Evolutionary conservation across 2,888 invertebrate species (phyloP).

Genomic region (Tanypteryx hageni): DNA sequence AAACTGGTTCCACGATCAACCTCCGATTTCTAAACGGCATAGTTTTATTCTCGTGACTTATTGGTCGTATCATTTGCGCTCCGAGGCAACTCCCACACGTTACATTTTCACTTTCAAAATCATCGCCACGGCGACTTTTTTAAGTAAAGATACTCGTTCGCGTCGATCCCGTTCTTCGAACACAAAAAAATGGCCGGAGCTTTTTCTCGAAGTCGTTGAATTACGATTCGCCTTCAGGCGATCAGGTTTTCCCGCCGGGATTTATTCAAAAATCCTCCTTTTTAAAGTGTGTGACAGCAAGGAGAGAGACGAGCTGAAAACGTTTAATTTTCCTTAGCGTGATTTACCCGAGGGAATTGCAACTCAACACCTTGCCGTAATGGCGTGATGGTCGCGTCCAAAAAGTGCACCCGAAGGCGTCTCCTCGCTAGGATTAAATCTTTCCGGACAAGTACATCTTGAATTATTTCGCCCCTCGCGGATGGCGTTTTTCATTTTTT

Average conservation of each 20-base stretch:
- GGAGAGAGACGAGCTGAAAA: background rate
- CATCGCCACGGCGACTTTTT: background rate
- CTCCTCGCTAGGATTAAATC: background rate
- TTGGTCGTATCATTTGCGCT: background rate
- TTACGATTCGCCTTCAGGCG: background rate
- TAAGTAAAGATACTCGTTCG: background rate
- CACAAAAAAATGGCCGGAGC: background rate
- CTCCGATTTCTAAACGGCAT: background rate
- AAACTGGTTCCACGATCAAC: constrained; percentile 9
- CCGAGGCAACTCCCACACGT: background rate
- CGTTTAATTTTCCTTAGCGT: background rate
- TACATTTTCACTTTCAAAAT: background rate
- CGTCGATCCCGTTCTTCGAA: background rate
- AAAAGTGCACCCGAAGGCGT: background rate
- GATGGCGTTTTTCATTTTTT: background rate
- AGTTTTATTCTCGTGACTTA: background rate
- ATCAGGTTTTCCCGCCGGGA: background rate
- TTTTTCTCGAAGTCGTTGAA: background rate
- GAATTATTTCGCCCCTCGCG: background rate
- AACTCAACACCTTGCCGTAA: background rate
- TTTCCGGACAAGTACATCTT: background rate
- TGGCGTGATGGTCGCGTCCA: background rate
- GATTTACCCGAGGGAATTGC: background rate
- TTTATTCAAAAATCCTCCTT: background rate
- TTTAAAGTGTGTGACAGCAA: background rate